Conservation (phyloP, 2,888 invertebrate genomes). For the Panzeria rudis region DNA sequence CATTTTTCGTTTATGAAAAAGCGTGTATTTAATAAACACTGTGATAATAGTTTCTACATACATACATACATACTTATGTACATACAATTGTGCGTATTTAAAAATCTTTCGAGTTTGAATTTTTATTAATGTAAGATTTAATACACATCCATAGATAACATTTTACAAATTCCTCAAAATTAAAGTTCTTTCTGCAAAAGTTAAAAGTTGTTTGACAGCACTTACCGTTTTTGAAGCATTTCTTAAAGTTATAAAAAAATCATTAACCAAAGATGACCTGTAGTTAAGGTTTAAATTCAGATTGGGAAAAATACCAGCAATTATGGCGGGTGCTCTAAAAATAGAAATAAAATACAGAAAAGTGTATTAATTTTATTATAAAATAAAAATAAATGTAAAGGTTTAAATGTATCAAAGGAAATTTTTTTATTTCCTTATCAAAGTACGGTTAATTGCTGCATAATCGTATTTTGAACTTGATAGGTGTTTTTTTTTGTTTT, state of each 20-base stretch:
- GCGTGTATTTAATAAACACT: too few species aligned
- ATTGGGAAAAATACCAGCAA: conserved; percentile 81
- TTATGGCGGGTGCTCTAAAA: conserved; percentile 81
- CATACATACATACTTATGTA: too few species aligned
- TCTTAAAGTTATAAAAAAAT: conserved; percentile 79
- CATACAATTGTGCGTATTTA: too few species aligned
- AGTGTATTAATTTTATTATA: conserved; percentile 4
- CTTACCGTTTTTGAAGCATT: conserved; percentile 71
- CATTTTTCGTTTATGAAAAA: too few species aligned
- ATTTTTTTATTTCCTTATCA: background rate
- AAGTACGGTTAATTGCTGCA: background rate
- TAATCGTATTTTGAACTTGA: background rate
- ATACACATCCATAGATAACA: too few species aligned
- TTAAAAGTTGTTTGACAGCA: conserved; percentile 15
- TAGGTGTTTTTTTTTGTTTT: background rate
- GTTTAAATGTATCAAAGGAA: background rate
- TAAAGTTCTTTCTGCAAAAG: background rate
- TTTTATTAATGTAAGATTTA: too few species aligned
- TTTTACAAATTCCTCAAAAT: too few species aligned
- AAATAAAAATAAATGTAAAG: background rate
- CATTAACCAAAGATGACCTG: conserved; percentile 80
- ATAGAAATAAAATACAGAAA: conserved; percentile 31
- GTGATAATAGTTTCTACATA: too few species aligned
- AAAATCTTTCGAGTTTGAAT: too few species aligned
- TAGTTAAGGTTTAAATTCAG: conserved; percentile 79